Evolutionary conservation across 2,888 invertebrate genomes (phyloP).

Genomic region (Nymphalis c-album): DNA sequence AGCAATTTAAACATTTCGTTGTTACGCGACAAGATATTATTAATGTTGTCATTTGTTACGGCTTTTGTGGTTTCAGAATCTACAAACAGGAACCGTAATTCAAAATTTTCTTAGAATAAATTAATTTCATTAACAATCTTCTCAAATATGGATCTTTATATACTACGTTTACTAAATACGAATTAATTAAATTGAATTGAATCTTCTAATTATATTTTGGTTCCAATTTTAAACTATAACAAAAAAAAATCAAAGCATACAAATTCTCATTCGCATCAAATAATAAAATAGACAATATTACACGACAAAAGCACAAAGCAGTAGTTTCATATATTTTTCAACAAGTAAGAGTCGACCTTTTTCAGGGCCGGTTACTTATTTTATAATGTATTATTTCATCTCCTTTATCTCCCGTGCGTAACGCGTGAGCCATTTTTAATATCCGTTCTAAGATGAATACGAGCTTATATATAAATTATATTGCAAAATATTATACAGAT

Average conservation of each 20-base stretch:
- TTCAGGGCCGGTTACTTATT: conserved; percentile 5
- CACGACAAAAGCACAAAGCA: conserved; percentile 3
- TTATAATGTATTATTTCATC: conserved; percentile 26
- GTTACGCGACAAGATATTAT: conserved; percentile 30
- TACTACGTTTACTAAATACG: too few species aligned
- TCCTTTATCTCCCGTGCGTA: conserved; percentile 21
- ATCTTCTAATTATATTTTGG: too few species aligned
- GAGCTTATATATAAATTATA: conserved; percentile 31
- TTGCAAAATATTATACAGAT: not conserved
- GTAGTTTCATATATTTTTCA: conserved; percentile 10
- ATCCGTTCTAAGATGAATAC: conserved; percentile 28
- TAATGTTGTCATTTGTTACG: conserved; percentile 34
- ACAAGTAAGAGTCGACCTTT: conserved; percentile 6
- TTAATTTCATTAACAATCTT: not conserved
- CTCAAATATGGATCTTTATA: not conserved
- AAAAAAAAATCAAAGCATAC: too few species aligned
- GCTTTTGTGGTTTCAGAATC: conserved; percentile 26
- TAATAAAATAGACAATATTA: not conserved
- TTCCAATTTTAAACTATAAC: too few species aligned
- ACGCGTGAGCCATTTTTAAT: conserved; percentile 31
- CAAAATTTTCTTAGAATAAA: conserved; percentile 1
- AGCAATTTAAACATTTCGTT: conserved; percentile 32
- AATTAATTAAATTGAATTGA: too few species aligned
- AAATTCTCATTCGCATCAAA: not conserved
- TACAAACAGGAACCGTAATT: conserved; percentile 17